Conservation (phyloP, 92 coral and sea anemone genomes). For the Desmophyllum pertusum region DNA sequence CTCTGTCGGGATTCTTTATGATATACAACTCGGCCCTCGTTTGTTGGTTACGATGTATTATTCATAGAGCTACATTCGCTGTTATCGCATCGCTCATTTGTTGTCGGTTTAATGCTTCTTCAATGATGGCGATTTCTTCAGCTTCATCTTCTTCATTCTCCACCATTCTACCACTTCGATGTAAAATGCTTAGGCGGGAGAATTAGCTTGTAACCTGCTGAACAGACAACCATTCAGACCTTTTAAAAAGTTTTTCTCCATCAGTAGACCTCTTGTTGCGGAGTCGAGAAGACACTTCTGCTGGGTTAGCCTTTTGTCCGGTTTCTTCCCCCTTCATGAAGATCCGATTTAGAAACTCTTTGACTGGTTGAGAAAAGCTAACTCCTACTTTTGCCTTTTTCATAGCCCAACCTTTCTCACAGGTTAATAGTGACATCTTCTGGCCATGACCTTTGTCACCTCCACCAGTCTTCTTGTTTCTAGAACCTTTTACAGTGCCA, state of each 20-base stretch:
- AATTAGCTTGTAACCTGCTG: constrained; percentile 33
- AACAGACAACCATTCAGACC: constrained; percentile 25
- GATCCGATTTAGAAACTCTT: background rate
- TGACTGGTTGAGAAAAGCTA: constrained; percentile 11
- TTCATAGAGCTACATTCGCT: background rate
- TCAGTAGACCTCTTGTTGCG: background rate
- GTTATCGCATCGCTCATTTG: background rate
- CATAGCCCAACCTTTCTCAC: background rate
- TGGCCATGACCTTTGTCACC: background rate
- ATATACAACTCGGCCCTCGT: too few species aligned
- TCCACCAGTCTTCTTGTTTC: background rate
- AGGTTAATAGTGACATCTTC: background rate
- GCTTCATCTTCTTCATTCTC: background rate
- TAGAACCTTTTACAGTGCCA: background rate
- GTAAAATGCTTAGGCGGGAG: constrained; percentile 25
- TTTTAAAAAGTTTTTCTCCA: constrained; percentile 17
- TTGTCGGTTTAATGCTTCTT: background rate
- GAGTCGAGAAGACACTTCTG: constrained; percentile 21
- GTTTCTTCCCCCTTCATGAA: constrained; percentile 32
- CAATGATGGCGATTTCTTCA: constrained; percentile 4
- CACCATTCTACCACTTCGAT: constrained; percentile 10
- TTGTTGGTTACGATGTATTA: too few species aligned
- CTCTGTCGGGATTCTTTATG: too few species aligned
- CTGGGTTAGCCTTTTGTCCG: constrained; percentile 22
- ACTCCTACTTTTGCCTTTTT: background rate